phyloP scores from a whole-genome alignment of 2,113 vertebrate species.

The Seriola quinqueradiata region DNA sequence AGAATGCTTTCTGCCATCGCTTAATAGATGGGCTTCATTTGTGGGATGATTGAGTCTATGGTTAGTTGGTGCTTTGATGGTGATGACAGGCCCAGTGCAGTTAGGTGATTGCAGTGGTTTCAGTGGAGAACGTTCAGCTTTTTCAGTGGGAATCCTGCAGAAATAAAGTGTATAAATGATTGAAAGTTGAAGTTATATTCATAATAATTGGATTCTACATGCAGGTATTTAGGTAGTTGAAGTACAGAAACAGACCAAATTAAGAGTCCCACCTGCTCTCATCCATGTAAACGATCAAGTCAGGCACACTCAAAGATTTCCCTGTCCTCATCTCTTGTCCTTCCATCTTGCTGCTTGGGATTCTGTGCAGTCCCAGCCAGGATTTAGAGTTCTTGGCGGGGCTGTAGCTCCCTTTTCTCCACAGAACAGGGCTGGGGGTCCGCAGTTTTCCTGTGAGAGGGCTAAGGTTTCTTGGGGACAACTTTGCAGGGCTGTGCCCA shows the following conservation, averaged over 20 bases:
- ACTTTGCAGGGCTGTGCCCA: conserved; percentile 53
- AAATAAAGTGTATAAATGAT: background rate
- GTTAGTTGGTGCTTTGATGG: background rate
- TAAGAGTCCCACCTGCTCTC: conserved; percentile 52
- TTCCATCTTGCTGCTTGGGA: conserved; percentile 46
- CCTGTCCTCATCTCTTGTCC: conserved; percentile 23
- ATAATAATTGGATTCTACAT: background rate
- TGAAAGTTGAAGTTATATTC: background rate
- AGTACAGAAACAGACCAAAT: background rate
- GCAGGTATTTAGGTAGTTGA: background rate
- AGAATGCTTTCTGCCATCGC: background rate
- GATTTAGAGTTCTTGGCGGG: conserved; percentile 60
- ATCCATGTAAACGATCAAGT: conserved; percentile 58
- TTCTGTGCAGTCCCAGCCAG: conserved; percentile 59
- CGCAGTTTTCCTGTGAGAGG: conserved; percentile 35
- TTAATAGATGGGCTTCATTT: background rate
- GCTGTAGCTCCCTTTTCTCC: conserved; percentile 51
- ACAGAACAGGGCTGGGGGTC: conserved; percentile 67
- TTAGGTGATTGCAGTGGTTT: conserved; percentile 34
- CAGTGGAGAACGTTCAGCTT: conserved; percentile 11
- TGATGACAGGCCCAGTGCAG: conserved; percentile 4
- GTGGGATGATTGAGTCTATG: background rate
- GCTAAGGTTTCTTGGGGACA: conserved; percentile 55
- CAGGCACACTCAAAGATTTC: conserved; percentile 68
- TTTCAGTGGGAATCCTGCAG: conserved; percentile 51